A percentile compares a stretch with the other conserved stretches of the same genome.
phyloP scores from a whole-genome alignment of 1,140 invertebrate species.

The Aphaenogaster rudis region DNA sequence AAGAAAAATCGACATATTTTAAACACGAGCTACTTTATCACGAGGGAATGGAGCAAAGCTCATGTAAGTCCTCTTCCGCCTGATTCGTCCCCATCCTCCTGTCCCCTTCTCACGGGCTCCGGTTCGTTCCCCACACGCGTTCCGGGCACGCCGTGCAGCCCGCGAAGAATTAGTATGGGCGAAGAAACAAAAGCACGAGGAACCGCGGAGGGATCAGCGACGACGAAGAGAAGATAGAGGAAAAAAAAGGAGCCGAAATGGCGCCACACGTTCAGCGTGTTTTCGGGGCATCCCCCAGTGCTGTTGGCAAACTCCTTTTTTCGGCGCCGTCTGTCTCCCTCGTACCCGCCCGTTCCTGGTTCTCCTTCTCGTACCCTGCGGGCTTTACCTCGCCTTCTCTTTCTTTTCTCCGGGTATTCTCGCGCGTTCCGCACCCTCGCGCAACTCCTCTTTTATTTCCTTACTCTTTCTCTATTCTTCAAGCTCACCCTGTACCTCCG shows the following conservation, averaged over 20 bases:
- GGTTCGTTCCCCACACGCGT: slow-evolving; percentile 70
- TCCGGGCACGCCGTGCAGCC: slow-evolving; percentile 77
- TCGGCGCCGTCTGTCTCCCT: slow-evolving; percentile 59
- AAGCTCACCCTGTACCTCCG: slow-evolving; percentile 57
- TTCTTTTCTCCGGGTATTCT: slow-evolving; percentile 27
- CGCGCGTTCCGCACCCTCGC: slow-evolving; percentile 65
- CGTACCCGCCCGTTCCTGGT: slow-evolving; percentile 44
- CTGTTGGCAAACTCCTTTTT: slow-evolving; percentile 82
- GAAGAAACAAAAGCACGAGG: slow-evolving; percentile 84
- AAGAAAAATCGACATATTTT: background rate
- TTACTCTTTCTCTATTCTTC: slow-evolving; percentile 66
- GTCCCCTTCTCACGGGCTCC: slow-evolving; percentile 30
- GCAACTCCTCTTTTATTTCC: slow-evolving; percentile 64
- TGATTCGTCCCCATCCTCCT: slow-evolving; percentile 35
- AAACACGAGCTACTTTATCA: slow-evolving; percentile 25
- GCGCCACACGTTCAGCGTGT: slow-evolving; percentile 82
- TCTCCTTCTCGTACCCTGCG: slow-evolving; percentile 61
- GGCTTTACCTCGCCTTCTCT: background rate
- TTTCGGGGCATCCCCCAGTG: slow-evolving; percentile 83
- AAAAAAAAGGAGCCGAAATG: slow-evolving; percentile 81
- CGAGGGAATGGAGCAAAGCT: slow-evolving; percentile 29
- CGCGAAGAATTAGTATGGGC: slow-evolving; percentile 85
- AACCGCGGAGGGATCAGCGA: slow-evolving; percentile 67
- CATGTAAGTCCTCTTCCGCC: slow-evolving; percentile 56
- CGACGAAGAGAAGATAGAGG: slow-evolving; percentile 69